Percentiles rank a stretch among this genome's conserved stretches.
Evolutionary conservation across 2,113 vertebrate species (phyloP).

Genomic region (Bos taurus): ARS-UCD2.0 NC_037347.1:43259001-43259500

Average conservation of each 20-base stretch:
- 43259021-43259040: neutral
- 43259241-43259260: neutral
- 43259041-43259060: fast-evolving
- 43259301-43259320: neutral
- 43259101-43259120: neutral
- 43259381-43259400: neutral
- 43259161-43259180: neutral
- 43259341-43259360: neutral
- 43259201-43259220: neutral
- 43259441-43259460: neutral
- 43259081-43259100: neutral
- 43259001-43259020: neutral
- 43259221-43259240: neutral
- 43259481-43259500: neutral
- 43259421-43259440: neutral
- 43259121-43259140: neutral
- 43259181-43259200: neutral
- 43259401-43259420: neutral
- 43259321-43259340: neutral
- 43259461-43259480: neutral
- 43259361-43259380: neutral
- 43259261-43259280: neutral
- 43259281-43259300: neutral
- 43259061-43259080: neutral
- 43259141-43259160: neutral